phyloP scores from a whole-genome alignment of 2,113 vertebrate genomes.

The Grallaria varia region DNA sequence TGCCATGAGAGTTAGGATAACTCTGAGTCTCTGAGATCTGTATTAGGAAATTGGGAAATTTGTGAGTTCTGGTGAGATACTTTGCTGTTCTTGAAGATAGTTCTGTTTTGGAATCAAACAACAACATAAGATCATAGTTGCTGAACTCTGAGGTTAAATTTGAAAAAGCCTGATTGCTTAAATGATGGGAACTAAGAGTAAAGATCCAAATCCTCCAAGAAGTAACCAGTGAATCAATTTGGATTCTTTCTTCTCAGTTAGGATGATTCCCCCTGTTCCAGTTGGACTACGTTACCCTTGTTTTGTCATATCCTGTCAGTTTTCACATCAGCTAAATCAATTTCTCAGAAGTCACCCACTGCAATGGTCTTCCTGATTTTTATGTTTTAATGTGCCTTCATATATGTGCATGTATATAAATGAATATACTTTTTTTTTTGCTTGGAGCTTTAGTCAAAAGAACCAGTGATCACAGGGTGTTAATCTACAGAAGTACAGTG shows the following conservation, averaged over 20 bases:
- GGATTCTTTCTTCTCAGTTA: background rate
- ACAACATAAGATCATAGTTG: background rate
- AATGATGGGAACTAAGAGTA: background rate
- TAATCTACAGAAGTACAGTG: background rate
- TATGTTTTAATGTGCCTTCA: background rate
- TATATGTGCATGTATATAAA: background rate
- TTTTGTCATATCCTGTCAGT: background rate
- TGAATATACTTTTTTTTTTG: background rate
- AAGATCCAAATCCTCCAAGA: background rate
- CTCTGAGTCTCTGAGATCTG: background rate
- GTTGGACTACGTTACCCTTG: background rate
- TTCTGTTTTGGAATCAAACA: background rate
- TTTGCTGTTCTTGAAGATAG: background rate
- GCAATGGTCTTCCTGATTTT: background rate
- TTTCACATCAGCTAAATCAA: background rate
- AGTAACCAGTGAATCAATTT: background rate
- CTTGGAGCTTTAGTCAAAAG: background rate
- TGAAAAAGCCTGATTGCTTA: background rate
- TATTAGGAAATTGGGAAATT: background rate
- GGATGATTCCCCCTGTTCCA: background rate
- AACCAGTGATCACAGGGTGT: background rate
- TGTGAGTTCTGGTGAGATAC: background rate
- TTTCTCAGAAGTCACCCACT: background rate
- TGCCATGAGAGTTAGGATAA: background rate
- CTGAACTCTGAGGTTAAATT: background rate